Percentiles rank a stretch among this genome's conserved stretches.
Conservation (phyloP, 1,140 invertebrate genomes). For the Drosophila insularis region DNA sequence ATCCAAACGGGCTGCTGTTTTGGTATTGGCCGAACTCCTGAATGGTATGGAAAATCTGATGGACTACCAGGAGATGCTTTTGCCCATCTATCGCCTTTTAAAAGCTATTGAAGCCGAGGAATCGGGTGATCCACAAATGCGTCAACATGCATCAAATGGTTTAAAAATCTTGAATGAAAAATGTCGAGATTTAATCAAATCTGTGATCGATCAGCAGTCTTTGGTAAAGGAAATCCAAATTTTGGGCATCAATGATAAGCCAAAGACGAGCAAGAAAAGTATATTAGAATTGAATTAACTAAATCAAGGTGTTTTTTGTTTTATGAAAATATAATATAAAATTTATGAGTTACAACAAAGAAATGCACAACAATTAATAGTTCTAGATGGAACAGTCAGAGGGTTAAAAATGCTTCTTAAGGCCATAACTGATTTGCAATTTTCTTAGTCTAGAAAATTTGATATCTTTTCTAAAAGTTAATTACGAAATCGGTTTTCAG, state of each 20-base stretch:
- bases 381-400: slow-evolving; percentile 1
- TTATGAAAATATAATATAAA: slow-evolving; percentile 24
- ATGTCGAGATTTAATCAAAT: slow-evolving; percentile 85
- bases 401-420: not conserved
- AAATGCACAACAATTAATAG: slow-evolving; percentile 31
- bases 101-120: slow-evolving; percentile 86
- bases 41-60: slow-evolving; percentile 87
- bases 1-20: slow-evolving; percentile 88
- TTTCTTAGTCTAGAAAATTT: not conserved
- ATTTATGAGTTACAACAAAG: slow-evolving; percentile 12
- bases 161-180: slow-evolving; percentile 88
- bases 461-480: not conserved
- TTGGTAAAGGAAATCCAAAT: slow-evolving; percentile 86
- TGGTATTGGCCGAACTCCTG: slow-evolving; percentile 87
- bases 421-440: not conserved
- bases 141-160: slow-evolving; percentile 87
- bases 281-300: slow-evolving; percentile 63
- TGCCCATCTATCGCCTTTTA: slow-evolving; percentile 86
- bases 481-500: not conserved
- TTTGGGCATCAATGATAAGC: slow-evolving; percentile 62
- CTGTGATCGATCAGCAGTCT: slow-evolving; percentile 76
- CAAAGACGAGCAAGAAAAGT: slow-evolving; percentile 28
- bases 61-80: slow-evolving; percentile 85
- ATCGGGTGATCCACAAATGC: slow-evolving; percentile 85
- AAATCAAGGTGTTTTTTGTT: not conserved